These are phyloP conservation scores for Nannoperca australis DNA, from an alignment of 2,797 vertebrate genomes.

Conservation along the genomic window DNA sequence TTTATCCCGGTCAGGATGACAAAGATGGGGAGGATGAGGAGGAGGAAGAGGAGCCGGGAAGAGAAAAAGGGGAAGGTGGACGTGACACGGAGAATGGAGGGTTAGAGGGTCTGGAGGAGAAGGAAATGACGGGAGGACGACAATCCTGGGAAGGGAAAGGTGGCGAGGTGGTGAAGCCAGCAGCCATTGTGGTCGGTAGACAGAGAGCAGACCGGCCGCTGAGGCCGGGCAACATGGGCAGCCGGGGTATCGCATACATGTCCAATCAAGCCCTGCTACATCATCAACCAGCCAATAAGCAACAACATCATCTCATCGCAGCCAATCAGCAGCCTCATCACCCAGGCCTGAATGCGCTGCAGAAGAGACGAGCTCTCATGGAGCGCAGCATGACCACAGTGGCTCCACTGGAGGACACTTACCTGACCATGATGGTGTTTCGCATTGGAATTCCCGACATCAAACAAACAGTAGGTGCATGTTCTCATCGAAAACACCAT, in stretches of 20 bases:
- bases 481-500: conserved; percentile 19
- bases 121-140: conserved; percentile 76
- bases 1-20: conserved; percentile 89
- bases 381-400: conserved; percentile 91
- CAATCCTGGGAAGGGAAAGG: conserved; percentile 80
- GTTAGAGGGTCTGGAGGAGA: conserved; percentile 74
- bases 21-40: conserved; percentile 89
- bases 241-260: conserved; percentile 70
- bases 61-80: conserved; percentile 77
- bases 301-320: conserved; percentile 55
- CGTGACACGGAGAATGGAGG: conserved; percentile 75
- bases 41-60: conserved; percentile 87
- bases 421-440: conserved; percentile 93
- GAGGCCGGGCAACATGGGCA: conserved; percentile 79
- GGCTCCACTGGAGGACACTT: conserved; percentile 87
- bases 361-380: conserved; percentile 86
- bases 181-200: conserved; percentile 84
- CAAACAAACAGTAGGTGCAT: conserved; percentile 92
- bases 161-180: conserved; percentile 80
- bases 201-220: conserved; percentile 82
- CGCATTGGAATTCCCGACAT: conserved; percentile 95
- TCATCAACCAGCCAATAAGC: conserved; percentile 76
- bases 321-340: conserved; percentile 68
- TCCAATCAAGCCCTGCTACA: conserved; percentile 75
- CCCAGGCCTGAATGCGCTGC: conserved; percentile 64